These are phyloP conservation scores for Neosalanx taihuensis DNA, from an alignment of 2,797 vertebrate species.

Conservation along the genomic window DNA sequence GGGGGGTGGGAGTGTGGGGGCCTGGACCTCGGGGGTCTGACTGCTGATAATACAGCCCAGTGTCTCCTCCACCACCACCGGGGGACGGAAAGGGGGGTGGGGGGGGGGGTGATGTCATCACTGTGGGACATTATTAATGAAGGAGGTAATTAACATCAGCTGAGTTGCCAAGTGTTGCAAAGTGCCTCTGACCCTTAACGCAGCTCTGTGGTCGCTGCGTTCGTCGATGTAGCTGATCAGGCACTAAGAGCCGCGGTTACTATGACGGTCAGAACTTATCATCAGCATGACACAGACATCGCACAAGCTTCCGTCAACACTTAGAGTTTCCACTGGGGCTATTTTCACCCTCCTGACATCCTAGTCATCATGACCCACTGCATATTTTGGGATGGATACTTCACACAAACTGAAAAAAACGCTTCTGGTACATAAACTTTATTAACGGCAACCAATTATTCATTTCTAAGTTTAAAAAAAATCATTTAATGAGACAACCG, in stretches of 20 bases:
- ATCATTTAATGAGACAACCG: not conserved
- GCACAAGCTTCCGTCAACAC: too few species aligned
- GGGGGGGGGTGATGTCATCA: slow-evolving; percentile 52
- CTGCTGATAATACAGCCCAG: slow-evolving; percentile 39
- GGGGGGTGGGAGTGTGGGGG: slow-evolving; percentile 1
- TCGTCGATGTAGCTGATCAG: slow-evolving; percentile 24
- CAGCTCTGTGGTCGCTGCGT: slow-evolving; percentile 36
- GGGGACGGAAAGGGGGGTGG: not conserved
- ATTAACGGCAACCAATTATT: not conserved
- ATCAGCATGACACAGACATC: too few species aligned
- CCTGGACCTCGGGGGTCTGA: slow-evolving; percentile 11
- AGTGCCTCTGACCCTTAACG: slow-evolving; percentile 48
- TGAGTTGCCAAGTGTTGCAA: not conserved
- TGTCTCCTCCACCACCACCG: slow-evolving; percentile 35
- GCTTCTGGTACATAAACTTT: not conserved
- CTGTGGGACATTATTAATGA: slow-evolving; percentile 45
- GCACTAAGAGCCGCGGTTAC: slow-evolving; percentile 21
- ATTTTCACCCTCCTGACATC: not conserved
- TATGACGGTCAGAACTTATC: not conserved
- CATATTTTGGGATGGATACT: not conserved
- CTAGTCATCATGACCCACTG: slow-evolving; percentile 9
- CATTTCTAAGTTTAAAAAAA: not conserved
- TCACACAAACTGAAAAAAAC: not conserved
- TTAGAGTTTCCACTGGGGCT: too few species aligned
- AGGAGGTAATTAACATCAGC: slow-evolving; percentile 45